A percentile compares a stretch with the other conserved stretches of the same genome.
Conservation (phyloP, 2,888 invertebrate species). For the Hecatera dysodea region DNA sequence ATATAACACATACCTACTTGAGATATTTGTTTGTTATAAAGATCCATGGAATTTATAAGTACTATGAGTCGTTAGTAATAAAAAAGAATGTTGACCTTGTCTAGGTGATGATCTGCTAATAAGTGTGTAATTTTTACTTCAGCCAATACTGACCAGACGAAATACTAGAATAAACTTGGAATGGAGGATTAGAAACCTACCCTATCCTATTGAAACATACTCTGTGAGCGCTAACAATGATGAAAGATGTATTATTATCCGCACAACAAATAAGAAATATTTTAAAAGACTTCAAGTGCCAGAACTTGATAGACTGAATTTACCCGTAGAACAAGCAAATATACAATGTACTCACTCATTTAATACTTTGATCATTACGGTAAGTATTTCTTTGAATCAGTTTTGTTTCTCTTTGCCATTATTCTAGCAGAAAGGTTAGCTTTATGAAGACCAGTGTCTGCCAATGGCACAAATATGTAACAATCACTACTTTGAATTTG, state of each 20-base stretch:
- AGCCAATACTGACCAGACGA: constrained; percentile 93
- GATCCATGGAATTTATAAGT: background rate
- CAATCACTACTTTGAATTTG: too few relatives aligned
- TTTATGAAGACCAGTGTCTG: too few relatives aligned
- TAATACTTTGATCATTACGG: constrained; percentile 94
- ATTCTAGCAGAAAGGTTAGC: too few relatives aligned
- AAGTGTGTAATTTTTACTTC: constrained; percentile 69
- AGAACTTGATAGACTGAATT: constrained; percentile 92
- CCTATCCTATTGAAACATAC: constrained; percentile 94
- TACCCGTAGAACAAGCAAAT: constrained; percentile 92
- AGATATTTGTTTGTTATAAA: background rate
- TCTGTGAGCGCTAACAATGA: constrained; percentile 92
- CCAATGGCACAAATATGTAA: too few relatives aligned
- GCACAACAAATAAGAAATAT: constrained; percentile 96
- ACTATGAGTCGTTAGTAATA: background rate
- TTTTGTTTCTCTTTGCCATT: background rate
- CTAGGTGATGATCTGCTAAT: background rate
- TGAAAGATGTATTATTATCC: constrained; percentile 92
- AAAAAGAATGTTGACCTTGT: background rate
- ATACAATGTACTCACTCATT: constrained; percentile 93
- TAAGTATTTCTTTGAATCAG: constrained; percentile 69
- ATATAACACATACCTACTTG: background rate
- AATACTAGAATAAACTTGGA: constrained; percentile 94
- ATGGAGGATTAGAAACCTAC: constrained; percentile 95
- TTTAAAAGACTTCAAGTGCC: constrained; percentile 93